A percentile compares a stretch with the other conserved stretches of the same genome.
Evolutionary conservation across 2,888 invertebrate genomes (phyloP).

Genomic region (Andrena minutula): DNA sequence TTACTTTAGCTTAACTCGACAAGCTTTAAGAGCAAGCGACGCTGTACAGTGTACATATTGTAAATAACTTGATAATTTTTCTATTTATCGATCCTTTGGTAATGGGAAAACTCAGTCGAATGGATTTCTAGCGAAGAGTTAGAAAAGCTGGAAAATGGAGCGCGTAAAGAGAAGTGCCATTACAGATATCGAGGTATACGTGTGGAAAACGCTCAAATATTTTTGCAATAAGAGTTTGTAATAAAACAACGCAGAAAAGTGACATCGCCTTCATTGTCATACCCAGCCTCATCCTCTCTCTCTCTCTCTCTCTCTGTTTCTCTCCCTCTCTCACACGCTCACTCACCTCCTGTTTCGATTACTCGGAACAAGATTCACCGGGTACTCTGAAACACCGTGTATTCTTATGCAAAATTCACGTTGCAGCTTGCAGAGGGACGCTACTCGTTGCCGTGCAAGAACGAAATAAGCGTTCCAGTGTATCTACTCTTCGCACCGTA

Average conservation of each 20-base stretch:
- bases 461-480: slow-evolving; percentile 28
- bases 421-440: slow-evolving; percentile 49
- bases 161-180: slow-evolving; percentile 64
- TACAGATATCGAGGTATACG: slow-evolving; percentile 57
- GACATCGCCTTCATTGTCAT: too few species aligned
- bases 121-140: background rate
- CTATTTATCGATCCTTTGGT: background rate
- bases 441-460: slow-evolving; percentile 52
- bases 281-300: background rate
- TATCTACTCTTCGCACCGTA: slow-evolving; percentile 61
- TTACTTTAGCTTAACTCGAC: slow-evolving; percentile 19
- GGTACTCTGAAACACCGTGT: background rate
- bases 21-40: background rate
- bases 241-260: slow-evolving; percentile 40
- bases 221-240: slow-evolving; percentile 77
- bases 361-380: background rate
- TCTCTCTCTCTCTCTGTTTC: background rate
- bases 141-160: background rate
- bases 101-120: background rate
- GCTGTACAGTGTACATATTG: slow-evolving; percentile 60
- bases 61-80: slow-evolving; percentile 53
- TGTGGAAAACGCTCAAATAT: slow-evolving; percentile 73
- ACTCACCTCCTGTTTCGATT: too few species aligned
- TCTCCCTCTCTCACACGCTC: background rate
- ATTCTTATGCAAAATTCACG: slow-evolving; percentile 75